Base-by-base conservation (phyloP, 2,113 vertebrate genomes). In the Tachysurus vachellii region DNA sequence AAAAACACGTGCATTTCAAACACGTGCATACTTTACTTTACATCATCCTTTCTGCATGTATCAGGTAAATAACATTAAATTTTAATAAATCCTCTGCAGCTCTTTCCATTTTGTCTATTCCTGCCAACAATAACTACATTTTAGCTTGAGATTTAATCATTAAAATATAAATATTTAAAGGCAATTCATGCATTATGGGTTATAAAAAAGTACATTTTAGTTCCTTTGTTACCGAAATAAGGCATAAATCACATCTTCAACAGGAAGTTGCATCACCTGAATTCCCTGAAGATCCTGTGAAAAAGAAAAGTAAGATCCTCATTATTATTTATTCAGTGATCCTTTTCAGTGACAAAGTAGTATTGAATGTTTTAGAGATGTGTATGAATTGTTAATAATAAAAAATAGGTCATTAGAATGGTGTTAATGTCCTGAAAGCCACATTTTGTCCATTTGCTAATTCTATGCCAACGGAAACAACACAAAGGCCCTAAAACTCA, bases 151-250 rank as follows among this genome's bases (percentile, higher is more conserved):
- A 77, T 77, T 16, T 17, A 77, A 77, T 77, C 75, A 77, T 77
- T 77, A 53, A n/a, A 54, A 77, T 54, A 77, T 77, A 8, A 77
- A 77, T 77, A 54, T 77, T 77, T 77, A 77, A 77, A 53, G 75
- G 4, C 26, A 13, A 77, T 26, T 28, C 47, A 28, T 54, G 26
- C 75, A 54, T 77, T 77, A n/a, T 28, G n/a, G 21, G 73, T 77
- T 77, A 77, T 77, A 6, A 28, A 54, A 77, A 77, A 77, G 26
- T 26, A 28, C 19, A 47, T 75, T 75, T 75, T 23, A 47, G 4
- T 23, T 19, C 36, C 36, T 73, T 19, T 36, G 31, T 10, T 71
- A 19, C 31, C 36, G 36, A 36, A 36, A 36, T 36, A 2, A 36
- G 36, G 36, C 31, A 70, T 70, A 2, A 66, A 4, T 66, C n/a